Percentiles rank a stretch among this genome's conserved stretches.
phyloP scores from a whole-genome alignment of 2,888 invertebrate genomes.

The Macrosoma leucophasiata region DNA sequence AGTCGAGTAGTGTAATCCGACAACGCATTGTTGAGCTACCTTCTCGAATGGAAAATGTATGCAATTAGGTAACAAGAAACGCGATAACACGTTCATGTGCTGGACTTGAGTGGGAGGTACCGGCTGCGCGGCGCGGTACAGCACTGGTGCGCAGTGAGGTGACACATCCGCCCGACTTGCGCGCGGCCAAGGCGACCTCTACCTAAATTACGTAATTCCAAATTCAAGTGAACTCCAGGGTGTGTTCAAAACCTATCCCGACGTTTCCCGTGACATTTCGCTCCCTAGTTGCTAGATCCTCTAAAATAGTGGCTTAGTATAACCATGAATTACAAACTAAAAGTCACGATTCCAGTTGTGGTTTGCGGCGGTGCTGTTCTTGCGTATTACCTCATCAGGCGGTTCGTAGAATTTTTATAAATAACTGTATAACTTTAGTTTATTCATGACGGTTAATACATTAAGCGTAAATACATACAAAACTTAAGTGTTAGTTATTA shows the following conservation, averaged over 20 bases:
- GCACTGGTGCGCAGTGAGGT: conserved; percentile 69
- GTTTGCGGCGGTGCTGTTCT: conserved; percentile 72
- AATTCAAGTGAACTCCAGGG: conserved; percentile 58
- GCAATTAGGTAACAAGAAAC: conserved; percentile 67
- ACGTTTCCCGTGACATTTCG: conserved; percentile 48
- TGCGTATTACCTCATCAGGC: conserved; percentile 72
- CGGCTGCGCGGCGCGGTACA: conserved; percentile 57
- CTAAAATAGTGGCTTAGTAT: conserved; percentile 33
- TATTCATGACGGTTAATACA: conserved; percentile 4
- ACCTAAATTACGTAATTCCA: conserved; percentile 70
- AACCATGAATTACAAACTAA: conserved; percentile 68
- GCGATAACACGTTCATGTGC: conserved; percentile 57
- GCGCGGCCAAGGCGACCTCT: conserved; percentile 73
- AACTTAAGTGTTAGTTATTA: background rate
- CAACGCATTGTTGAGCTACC: conserved; percentile 44
- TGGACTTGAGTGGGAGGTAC: conserved; percentile 61
- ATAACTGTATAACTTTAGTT: conserved; percentile 5
- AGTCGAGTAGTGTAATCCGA: conserved; percentile 57
- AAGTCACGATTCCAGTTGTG: conserved; percentile 67
- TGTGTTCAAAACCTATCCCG: conserved; percentile 61
- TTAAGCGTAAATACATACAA: conserved; percentile 1
- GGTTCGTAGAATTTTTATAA: conserved; percentile 52
- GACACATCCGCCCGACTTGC: conserved; percentile 71
- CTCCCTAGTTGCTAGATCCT: conserved; percentile 39
- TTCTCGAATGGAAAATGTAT: conserved; percentile 53